Conservation (phyloP, 1,140 invertebrate species). For the Danaus melanippus region DNA sequence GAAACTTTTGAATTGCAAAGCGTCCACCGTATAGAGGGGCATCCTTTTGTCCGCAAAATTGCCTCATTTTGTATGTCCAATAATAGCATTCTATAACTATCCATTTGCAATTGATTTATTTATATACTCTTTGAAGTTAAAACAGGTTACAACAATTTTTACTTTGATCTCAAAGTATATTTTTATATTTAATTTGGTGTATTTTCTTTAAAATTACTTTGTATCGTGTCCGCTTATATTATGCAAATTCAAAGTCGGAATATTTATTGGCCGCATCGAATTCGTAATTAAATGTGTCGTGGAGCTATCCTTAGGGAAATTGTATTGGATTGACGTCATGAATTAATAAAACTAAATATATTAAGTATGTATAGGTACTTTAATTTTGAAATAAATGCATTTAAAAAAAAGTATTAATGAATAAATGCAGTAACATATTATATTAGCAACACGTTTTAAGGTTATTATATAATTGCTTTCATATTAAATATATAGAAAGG, state of each 20-base stretch:
- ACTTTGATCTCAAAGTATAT: conserved; percentile 31
- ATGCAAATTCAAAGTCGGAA: conserved; percentile 39
- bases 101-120: conserved; percentile 52
- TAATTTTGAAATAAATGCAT: too few species aligned
- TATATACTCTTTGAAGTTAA: conserved; percentile 57
- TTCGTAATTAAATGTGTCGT: conserved; percentile 58
- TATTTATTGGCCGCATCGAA: conserved; percentile 63
- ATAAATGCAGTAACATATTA: too few species aligned
- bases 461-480: too few species aligned
- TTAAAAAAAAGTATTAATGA: too few species aligned
- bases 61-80: conserved; percentile 58
- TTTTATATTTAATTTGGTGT: background rate
- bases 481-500: conserved; percentile 4
- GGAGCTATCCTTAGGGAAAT: conserved; percentile 48
- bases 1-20: conserved; percentile 63
- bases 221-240: background rate
- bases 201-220: background rate
- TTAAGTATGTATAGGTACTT: too few species aligned
- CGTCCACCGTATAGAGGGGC: conserved; percentile 34
- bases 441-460: too few species aligned
- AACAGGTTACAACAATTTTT: conserved; percentile 29
- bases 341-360: conserved; percentile 33
- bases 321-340: conserved; percentile 41
- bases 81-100: conserved; percentile 59
- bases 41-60: conserved; percentile 66